phyloP scores from a whole-genome alignment of 2,888 invertebrate species.

The Clivina fossor region DNA sequence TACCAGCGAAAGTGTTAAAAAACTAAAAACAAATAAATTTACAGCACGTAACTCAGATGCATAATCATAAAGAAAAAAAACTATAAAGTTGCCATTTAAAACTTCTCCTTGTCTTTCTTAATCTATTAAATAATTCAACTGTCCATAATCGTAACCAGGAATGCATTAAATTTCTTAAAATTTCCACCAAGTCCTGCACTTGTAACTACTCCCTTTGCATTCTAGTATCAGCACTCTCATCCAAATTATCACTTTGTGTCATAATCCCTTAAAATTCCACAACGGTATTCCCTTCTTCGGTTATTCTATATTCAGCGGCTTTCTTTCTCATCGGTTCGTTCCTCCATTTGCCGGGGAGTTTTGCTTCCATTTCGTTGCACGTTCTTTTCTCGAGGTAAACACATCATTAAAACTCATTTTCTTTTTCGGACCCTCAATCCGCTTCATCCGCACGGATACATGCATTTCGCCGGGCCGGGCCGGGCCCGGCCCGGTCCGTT shows the following conservation, averaged over 20 bases:
- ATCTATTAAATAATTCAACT: too few species aligned
- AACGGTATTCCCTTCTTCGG: too few species aligned
- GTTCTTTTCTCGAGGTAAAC: too few species aligned
- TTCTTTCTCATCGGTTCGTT: constrained; percentile 39
- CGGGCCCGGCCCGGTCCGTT: constrained; percentile 4
- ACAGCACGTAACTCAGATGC: too few species aligned
- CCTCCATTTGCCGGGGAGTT: constrained; percentile 36
- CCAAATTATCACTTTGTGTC: constrained; percentile 50
- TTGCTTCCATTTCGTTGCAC: constrained; percentile 30
- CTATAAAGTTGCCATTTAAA: too few species aligned
- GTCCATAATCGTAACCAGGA: too few species aligned
- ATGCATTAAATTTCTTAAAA: too few species aligned
- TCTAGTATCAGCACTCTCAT: constrained; percentile 46
- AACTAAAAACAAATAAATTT: too few species aligned
- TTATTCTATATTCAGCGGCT: constrained; percentile 41
- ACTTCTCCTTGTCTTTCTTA: too few species aligned
- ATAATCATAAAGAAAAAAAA: too few species aligned
- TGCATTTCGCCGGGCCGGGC: constrained; percentile 1
- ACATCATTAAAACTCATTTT: constrained; percentile 48
- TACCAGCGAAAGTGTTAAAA: too few species aligned
- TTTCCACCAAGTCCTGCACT: neutral
- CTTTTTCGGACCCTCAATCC: constrained; percentile 41
- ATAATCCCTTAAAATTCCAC: constrained; percentile 48
- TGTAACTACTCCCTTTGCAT: constrained; percentile 1
- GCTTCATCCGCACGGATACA: constrained; percentile 27